phyloP scores from a whole-genome alignment of 1,140 invertebrate species.

The Cyclina sinensis region DNA sequence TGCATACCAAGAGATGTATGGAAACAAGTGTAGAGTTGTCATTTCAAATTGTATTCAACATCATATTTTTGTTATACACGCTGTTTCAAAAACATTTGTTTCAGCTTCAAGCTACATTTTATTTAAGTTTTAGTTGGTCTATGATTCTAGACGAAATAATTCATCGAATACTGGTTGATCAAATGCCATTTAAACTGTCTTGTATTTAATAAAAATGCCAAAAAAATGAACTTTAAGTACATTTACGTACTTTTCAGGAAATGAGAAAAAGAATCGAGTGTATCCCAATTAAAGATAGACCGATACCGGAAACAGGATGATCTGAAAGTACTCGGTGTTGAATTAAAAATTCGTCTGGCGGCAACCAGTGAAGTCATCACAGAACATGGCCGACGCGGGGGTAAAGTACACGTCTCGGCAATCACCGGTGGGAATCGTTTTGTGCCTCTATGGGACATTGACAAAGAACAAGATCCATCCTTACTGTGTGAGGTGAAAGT shows the following conservation, averaged over 20 bases:
- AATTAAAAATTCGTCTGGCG: conserved; percentile 48
- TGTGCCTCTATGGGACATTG: conserved; percentile 31
- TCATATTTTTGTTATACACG: no score
- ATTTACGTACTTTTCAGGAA: neutral
- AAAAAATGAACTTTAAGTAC: no score
- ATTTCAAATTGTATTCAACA: no score
- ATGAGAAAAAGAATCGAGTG: neutral
- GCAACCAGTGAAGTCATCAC: conserved; percentile 6
- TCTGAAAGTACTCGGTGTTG: neutral
- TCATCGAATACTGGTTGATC: no score
- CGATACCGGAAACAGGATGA: conserved; percentile 16
- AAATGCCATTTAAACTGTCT: no score
- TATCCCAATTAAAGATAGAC: conserved; percentile 14
- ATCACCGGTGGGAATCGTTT: neutral
- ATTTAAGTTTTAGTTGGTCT: no score
- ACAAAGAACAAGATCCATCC: conserved; percentile 18
- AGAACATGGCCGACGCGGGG: conserved; percentile 15
- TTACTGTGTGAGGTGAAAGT: conserved; percentile 30
- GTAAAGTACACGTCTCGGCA: neutral
- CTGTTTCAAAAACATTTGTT: no score
- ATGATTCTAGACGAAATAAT: no score
- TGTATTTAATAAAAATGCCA: no score
- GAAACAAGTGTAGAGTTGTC: no score
- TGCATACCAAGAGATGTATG: no score
- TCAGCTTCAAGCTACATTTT: no score